Base-by-base conservation (phyloP, 1,140 invertebrate genomes). In the Nephotettix cincticeps region DNA sequence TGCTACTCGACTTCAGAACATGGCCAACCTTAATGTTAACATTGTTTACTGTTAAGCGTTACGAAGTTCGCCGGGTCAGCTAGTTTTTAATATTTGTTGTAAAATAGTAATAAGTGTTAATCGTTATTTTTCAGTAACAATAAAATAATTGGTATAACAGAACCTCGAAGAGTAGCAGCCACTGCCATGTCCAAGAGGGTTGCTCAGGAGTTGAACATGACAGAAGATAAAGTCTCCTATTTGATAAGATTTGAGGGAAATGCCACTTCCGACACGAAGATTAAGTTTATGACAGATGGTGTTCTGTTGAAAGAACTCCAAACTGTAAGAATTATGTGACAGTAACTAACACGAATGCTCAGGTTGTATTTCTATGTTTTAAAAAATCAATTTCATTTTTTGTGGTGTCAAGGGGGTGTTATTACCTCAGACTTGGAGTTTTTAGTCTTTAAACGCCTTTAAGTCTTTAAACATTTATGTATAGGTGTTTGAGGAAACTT, bases 281-380 rank as follows among this genome's bases (percentile, higher is more conserved):
- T 99, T 40, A 98, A 99, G 80, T 99, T 99, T 80, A 98, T 99
- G 96, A 99, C 98, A n/a, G 98, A 99, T 84, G 98, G 98, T 82
- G 96, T 99, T 3, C 83, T 99, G 1, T 80, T 99, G 4, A 98
- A 98, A 83, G 92, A 94, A 81, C 86, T 94, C 43, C 90, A 93
- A 81, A 86, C 79, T 28, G 83, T 84, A 80, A 80, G 32, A 36
- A 36, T 14, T 36, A 6, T 36, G 4, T 36, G 4, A 36, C n/a
- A n/a, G n/a, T n/a, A n/a, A n/a, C n/a, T n/a, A n/a, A n/a, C 17
- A 17, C 6, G 6, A 9, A 17, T 40, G 17, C 6, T 40, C 6
- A 17, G 36, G 17, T 40, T 6, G 36, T 40, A 6, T 40, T 40
- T 6, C 6, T 40, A 9, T 40, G 6, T 40, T 6, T 40, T 9